Evolutionary conservation across 2,888 invertebrate genomes (phyloP).

Genomic region (Steinernema hermaphroditum): DNA sequence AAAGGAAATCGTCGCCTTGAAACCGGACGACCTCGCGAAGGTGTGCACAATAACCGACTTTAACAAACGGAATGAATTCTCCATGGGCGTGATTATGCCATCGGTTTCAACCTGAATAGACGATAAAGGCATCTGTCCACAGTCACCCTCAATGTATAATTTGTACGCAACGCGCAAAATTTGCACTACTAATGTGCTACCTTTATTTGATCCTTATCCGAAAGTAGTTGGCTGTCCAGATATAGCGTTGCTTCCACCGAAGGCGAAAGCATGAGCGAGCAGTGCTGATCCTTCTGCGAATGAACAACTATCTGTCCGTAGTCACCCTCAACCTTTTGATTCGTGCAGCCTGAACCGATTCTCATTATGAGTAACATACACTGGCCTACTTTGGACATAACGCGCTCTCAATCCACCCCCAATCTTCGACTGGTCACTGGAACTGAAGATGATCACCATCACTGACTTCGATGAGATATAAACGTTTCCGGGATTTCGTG

Average conservation of each 20-base stretch:
- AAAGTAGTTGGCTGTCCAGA: slow-evolving; percentile 39
- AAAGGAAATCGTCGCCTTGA: slow-evolving; percentile 2
- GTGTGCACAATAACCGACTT: slow-evolving; percentile 8
- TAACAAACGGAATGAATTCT: background rate
- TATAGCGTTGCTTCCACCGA: slow-evolving; percentile 31
- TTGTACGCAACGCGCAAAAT: no score
- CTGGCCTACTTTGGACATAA: background rate
- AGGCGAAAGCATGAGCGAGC: background rate
- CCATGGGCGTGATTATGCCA: background rate
- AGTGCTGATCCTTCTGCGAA: background rate
- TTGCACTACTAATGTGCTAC: no score
- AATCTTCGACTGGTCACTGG: background rate
- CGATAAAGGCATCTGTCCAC: no score
- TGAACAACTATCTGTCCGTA: background rate
- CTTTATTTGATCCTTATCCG: slow-evolving; percentile 38
- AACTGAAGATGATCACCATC: background rate
- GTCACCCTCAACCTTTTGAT: background rate
- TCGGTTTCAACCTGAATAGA: background rate
- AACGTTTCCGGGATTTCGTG: background rate
- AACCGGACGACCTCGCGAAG: background rate
- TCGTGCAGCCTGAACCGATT: background rate
- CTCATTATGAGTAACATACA: background rate
- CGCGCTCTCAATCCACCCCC: background rate
- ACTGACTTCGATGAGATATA: slow-evolving; percentile 18
- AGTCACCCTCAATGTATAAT: no score